These are phyloP conservation scores for Trichacis sp. DNA, from an alignment of 2,888 invertebrate species.

Conservation along the genomic window DNA sequence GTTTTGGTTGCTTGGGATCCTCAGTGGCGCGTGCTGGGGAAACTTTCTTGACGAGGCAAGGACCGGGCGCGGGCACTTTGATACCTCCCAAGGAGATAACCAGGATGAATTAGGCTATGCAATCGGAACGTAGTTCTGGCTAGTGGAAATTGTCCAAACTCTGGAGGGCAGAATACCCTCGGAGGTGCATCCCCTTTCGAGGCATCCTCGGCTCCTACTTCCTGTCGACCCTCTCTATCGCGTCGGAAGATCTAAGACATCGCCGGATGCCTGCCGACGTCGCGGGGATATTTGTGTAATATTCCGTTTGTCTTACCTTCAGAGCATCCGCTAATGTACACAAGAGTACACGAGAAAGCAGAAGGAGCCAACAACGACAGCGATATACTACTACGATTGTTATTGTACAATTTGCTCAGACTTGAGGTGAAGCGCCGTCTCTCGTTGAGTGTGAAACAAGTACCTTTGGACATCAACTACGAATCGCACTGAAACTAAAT, in stretches of 20 bases:
- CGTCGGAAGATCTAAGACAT: constrained; percentile 58
- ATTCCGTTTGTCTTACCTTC: constrained; percentile 70
- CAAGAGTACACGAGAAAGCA: constrained; percentile 59
- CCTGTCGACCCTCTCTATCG: constrained; percentile 23
- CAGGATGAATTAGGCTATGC: constrained; percentile 65
- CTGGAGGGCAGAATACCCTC: constrained; percentile 53
- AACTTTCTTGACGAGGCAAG: constrained; percentile 52
- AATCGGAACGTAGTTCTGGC: constrained; percentile 61
- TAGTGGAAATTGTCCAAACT: constrained; percentile 63
- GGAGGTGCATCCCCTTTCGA: constrained; percentile 55
- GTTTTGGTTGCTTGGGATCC: constrained; percentile 39
- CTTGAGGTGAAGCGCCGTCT: constrained; percentile 53
- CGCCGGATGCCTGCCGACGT: constrained; percentile 48
- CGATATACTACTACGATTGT: constrained; percentile 66
- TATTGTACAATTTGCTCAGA: constrained; percentile 69
- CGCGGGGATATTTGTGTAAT: constrained; percentile 67
- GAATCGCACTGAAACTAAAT: constrained; percentile 59
- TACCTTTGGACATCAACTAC: constrained; percentile 68
- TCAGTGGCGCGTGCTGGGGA: constrained; percentile 39
- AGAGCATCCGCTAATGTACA: constrained; percentile 69
- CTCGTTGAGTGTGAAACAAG: constrained; percentile 59
- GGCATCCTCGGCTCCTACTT: constrained; percentile 36
- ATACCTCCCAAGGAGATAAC: constrained; percentile 44
- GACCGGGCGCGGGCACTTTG: constrained; percentile 46
- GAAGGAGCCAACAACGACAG: constrained; percentile 51